Conservation (phyloP, 2,888 invertebrate genomes). For the Nysson spinosus region DNA sequence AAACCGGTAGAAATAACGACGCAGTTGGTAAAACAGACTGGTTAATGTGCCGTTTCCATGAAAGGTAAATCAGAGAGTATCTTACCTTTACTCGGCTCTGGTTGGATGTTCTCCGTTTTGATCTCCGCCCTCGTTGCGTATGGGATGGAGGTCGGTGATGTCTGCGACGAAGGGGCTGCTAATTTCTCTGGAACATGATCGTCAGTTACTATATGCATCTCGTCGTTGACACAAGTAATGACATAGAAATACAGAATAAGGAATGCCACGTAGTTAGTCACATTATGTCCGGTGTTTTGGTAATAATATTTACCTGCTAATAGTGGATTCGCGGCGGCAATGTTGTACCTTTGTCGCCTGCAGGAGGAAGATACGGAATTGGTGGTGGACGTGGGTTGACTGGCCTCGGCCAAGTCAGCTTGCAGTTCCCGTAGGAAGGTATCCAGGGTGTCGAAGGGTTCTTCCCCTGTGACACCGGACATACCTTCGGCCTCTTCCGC, state of each 20-base stretch:
- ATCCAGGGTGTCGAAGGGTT: slow-evolving; percentile 90
- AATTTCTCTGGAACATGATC: slow-evolving; percentile 78
- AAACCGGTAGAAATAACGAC: no score
- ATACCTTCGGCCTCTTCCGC: slow-evolving; percentile 72
- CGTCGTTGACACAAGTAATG: no score
- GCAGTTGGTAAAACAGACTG: no score
- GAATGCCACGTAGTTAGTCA: no score
- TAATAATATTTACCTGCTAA: slow-evolving; percentile 84
- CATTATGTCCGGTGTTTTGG: no score
- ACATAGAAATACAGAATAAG: no score
- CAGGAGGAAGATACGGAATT: slow-evolving; percentile 78
- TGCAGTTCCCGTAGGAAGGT: slow-evolving; percentile 89
- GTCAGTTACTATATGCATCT: background rate
- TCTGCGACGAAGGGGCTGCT: slow-evolving; percentile 76
- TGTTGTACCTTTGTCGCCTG: slow-evolving; percentile 84
- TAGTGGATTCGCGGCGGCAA: slow-evolving; percentile 91
- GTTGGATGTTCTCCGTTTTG: slow-evolving; percentile 72
- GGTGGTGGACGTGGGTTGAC: slow-evolving; percentile 78
- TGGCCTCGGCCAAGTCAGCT: slow-evolving; percentile 74
- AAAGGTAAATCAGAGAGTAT: background rate
- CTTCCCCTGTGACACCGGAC: slow-evolving; percentile 81
- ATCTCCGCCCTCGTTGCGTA: slow-evolving; percentile 73
- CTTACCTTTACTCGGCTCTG: slow-evolving; percentile 74
- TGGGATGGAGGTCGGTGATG: slow-evolving; percentile 74
- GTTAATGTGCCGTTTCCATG: no score